Base-by-base conservation (phyloP, 2,888 invertebrate species). In the Eueremaeus valkanovi region DNA sequence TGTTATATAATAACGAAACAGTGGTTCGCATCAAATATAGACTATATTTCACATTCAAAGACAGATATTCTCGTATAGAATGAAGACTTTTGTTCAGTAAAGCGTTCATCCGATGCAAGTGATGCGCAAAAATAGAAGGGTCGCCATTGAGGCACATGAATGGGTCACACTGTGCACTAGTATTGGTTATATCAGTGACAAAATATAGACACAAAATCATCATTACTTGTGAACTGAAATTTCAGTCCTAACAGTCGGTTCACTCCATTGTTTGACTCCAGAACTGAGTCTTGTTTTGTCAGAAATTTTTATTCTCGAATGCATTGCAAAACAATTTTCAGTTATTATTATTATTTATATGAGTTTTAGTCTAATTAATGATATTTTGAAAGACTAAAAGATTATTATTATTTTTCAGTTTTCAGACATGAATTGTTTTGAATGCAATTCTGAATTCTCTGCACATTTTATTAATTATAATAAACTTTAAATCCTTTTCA, bases 121-220 rank as follows among this genome's bases (percentile, higher is more conserved):
- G 31, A 61, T 61, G 61, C 31, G 31, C 31, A 61, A 61, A 31
- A 31, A 29, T 61, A 29, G 31, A 31, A 61, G 61, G 61, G 61
- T 61, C 61, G 61, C 61, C 31, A 61, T 61, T 61, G 61, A 61
- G 61, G 61, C 61, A 61, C 61, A 61, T 29, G 31, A 61, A 61
- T 61, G 61, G n/a, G 61, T 61, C 61, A 61, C 61, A 61, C 61
- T 18, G 27, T 61, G 27, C 11, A 5, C 9, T 24, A 9, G 31
- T n/a, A 31, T 5, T 27, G 21, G 55, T 11, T 21, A 55, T n/a
- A n/a, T n/a, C n/a, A n/a, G n/a, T n/a, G 55, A 24, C 21, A 11
- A 27, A 21, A 55, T 11, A 61, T n/a, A 61, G 31, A 31, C 8
- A 61, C 11, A 18, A 29, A 27, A 61, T 61, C 5, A 18, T 11